Base-by-base conservation (phyloP, 2,797 vertebrate genomes). In the Lagodon rhomboides region DNA sequence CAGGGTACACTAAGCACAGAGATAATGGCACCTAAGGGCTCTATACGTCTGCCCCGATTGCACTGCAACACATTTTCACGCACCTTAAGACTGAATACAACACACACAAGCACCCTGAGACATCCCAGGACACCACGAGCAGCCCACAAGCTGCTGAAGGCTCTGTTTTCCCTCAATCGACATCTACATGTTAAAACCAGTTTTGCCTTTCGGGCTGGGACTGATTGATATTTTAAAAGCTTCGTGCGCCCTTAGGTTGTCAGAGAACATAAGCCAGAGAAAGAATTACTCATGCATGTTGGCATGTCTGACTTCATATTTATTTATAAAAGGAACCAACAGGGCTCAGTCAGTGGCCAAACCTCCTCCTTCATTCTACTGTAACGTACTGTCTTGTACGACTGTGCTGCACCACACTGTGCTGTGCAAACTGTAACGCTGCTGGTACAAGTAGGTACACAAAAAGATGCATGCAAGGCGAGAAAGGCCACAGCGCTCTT, bases 151-250 rank as follows among this genome's bases (percentile, higher is more conserved):
- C 34, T 34, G 67, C 51, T 22, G 16, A 47, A 54, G 66, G 50
- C n/a, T 90, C 89, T 86, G 91, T 55, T 85, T 87, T 78, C 68
- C 76, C 79, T 83, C 71, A 15, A 70, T 76, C 30, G 34, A 55
- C 41, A 46, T 65, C 65, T 54, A 66, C 63, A 56, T 25, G 66
- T 70, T 74, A 56, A 73, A 83, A 74, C 50, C 64, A 77, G 63
- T 83, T 84, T 79, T 76, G 58, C 64, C 72, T 75, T 73, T 73
- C 70, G 74, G 64, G 74, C 75, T 65, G 13, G 54, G 69, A 53
- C 58, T 61, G 78, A 87, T 83, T 85, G 70, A 83, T 79, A 73
- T 78, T 81, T 83, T 47, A 81, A 80, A 81, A 71, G 56, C 53
- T 73, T 67, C 75, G 62, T 73, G 76, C 49, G 62, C 62, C 46